Conservation (phyloP, 2,797 vertebrate genomes). For the Ceryle rudis region DNA sequence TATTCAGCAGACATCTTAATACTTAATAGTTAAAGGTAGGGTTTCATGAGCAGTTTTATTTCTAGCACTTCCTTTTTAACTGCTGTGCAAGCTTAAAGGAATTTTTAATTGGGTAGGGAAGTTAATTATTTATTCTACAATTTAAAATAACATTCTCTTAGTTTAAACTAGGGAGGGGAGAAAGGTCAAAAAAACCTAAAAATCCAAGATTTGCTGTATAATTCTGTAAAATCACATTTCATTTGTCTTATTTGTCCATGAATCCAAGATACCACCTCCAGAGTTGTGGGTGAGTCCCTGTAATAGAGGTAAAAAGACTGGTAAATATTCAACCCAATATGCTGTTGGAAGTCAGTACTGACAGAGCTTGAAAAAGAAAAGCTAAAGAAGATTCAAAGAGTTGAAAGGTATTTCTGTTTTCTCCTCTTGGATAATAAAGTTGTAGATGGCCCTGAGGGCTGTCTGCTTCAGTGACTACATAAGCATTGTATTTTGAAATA, state of each 20-base stretch:
- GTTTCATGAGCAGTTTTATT: not conserved
- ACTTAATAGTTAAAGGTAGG: not conserved
- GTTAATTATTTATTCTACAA: constrained; percentile 36
- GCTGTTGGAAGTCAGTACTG: not conserved
- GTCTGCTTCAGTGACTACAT: not conserved
- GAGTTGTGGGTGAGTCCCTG: not conserved
- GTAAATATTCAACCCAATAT: not conserved
- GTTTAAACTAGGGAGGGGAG: not conserved
- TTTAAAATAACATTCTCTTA: not conserved
- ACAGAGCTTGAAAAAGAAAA: not conserved
- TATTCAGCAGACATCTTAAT: not conserved
- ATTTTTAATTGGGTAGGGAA: not conserved
- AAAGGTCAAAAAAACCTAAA: not conserved
- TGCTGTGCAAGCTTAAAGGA: not conserved
- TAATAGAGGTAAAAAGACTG: not conserved
- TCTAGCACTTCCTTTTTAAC: not conserved
- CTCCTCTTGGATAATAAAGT: not conserved
- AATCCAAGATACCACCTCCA: not conserved
- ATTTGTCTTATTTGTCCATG: not conserved
- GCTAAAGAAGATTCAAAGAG: not conserved
- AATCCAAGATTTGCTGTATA: not conserved
- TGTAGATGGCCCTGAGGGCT: not conserved
- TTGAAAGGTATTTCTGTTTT: not conserved
- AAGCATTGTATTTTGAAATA: not conserved
- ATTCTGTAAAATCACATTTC: not conserved